Evolutionary conservation across 1,140 invertebrate genomes (phyloP), one percentile per base, ranked within the genome.

Genomic region (Brachionus plicatilis): DNA sequence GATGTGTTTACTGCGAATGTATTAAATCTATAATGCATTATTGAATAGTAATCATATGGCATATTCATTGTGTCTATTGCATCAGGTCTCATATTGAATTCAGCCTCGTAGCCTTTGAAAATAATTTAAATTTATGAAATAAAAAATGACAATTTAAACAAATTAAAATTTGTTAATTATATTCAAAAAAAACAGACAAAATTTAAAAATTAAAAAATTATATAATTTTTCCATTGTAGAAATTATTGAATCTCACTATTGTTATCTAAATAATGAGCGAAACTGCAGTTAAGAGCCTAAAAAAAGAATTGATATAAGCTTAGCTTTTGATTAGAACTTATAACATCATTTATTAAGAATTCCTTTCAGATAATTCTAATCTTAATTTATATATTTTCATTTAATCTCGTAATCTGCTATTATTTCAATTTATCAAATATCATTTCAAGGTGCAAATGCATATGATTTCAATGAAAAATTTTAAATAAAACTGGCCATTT

Each of bases 41-140:
- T 84, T 72, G 82, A 84, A 60, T 17, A 45, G 41, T 72, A 84
- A 75, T 84, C 65, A 27, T 84, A 80, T 65, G 41, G 76, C 41
- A 80, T 80, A 20, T 43, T 43, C 56, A 53, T 80, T 24, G 76
- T 80, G 14, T 80, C 76, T 6, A 80, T 65, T 56, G 45, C 76
- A 65, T 80, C 76, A 29, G 76, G 47, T 53, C 76, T 53, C 37
- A 20, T 37, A 29, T 50, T 37, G 53, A 80, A 80, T 33, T 80
- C 76, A 29, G 47, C 4, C 20, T 56, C 47, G 56, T 80, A 65
- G 24, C 76, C 56, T 80, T 80, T 27, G n/a, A 41, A 80, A 56
- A n/a, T 17, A 6, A 1, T 56, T 56, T 3, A 47, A 47, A 47
- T 47, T 47, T 47, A 33, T 24, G 24, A 33, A 33, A 3, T 33